Percentiles rank a stretch among this genome's conserved stretches.
Conservation (phyloP, 2,113 vertebrate genomes). For the Pterophyllum scalare region DNA sequence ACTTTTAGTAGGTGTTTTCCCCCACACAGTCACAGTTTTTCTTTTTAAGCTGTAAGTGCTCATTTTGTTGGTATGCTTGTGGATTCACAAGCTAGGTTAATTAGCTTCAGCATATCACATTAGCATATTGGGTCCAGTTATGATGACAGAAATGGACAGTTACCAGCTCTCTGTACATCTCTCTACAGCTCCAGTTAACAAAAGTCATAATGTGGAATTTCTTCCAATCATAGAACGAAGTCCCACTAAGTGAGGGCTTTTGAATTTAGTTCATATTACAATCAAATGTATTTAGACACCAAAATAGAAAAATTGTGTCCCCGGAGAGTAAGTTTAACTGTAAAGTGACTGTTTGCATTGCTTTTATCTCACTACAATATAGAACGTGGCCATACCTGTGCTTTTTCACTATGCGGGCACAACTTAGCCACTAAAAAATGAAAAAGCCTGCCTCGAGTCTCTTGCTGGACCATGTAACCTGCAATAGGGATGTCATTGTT, state of each 20-base stretch:
- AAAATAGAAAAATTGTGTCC: background rate
- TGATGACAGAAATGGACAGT: background rate
- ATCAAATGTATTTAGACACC: background rate
- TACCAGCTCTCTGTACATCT: background rate
- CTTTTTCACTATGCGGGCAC: constrained; percentile 1
- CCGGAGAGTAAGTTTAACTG: background rate
- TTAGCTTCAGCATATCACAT: background rate
- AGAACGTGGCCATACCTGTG: background rate
- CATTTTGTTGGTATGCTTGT: background rate
- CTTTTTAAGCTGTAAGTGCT: background rate
- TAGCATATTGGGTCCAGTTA: background rate
- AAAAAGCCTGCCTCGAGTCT: constrained; percentile 35
- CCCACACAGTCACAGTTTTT: background rate
- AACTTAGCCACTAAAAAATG: constrained; percentile 22
- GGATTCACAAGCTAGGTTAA: background rate
- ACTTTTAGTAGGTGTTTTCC: background rate
- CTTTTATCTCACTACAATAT: background rate
- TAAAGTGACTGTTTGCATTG: background rate
- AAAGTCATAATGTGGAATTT: background rate
- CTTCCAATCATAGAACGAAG: background rate
- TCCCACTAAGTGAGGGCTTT: background rate
- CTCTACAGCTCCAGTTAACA: background rate
- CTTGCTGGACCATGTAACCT: constrained; percentile 41
- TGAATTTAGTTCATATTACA: background rate
- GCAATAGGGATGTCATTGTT: constrained; percentile 62